Evolutionary conservation across 2,888 invertebrate genomes (phyloP).

Genomic region (Unio delphinus): DNA sequence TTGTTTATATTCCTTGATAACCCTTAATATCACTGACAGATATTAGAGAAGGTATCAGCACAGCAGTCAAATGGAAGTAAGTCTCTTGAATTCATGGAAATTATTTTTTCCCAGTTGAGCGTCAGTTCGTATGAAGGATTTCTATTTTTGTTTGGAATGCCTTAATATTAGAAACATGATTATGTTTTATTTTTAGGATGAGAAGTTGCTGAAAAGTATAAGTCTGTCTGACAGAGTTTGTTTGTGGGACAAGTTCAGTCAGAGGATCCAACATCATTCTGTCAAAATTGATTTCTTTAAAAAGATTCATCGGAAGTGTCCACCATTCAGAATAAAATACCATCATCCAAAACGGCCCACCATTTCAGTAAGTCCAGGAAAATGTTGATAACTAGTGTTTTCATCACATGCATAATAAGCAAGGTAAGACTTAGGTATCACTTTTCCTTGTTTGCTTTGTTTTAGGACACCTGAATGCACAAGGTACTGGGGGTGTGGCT

Average conservation of each 20-base stretch:
- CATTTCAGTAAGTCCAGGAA: conserved; percentile 43
- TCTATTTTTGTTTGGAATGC: too few species aligned
- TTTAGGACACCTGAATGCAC: too few species aligned
- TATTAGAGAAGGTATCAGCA: too few species aligned
- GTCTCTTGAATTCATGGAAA: too few species aligned
- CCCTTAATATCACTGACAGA: too few species aligned
- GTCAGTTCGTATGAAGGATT: too few species aligned
- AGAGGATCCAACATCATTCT: conserved; percentile 83
- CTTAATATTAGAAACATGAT: too few species aligned
- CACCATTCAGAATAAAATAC: conserved; percentile 80
- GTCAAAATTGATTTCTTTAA: conserved; percentile 90
- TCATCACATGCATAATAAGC: neutral
- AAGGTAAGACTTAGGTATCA: neutral
- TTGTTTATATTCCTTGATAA: too few species aligned
- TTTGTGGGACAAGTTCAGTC: conserved; percentile 88
- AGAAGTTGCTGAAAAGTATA: conserved; percentile 84
- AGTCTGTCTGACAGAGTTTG: conserved; percentile 90
- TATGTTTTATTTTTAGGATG: conserved; percentile 77
- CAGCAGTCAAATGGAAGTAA: too few species aligned
- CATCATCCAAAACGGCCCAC: conserved; percentile 61
- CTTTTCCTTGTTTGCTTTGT: too few species aligned
- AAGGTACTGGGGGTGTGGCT: too few species aligned
- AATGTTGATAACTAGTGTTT: neutral
- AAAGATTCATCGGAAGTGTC: conserved; percentile 81
- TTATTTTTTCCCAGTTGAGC: too few species aligned